A percentile compares a stretch with the other conserved stretches of the same genome.
Conservation (phyloP, 1,140 invertebrate genomes). For the Drosophila lacertosa region DNA sequence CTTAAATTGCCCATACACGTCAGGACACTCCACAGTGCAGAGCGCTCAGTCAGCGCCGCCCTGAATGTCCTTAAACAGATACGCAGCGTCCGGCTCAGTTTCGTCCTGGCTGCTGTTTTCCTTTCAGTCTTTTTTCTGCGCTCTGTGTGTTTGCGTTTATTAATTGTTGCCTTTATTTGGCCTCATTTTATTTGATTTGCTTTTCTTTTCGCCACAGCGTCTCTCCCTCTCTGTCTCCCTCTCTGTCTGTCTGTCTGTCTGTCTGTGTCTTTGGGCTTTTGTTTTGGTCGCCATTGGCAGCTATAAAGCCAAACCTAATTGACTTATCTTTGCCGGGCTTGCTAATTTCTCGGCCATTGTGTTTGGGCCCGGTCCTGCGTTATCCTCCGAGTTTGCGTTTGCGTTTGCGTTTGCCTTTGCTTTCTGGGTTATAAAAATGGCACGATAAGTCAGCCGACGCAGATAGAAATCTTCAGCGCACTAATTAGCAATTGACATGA, state of each 20-base stretch:
- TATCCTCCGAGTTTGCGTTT: too few relatives aligned
- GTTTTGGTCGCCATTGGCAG: slow-evolving; percentile 61
- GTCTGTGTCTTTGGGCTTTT: slow-evolving; percentile 34
- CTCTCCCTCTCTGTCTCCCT: slow-evolving; percentile 1
- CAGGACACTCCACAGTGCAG: slow-evolving; percentile 46
- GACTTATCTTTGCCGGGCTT: slow-evolving; percentile 82
- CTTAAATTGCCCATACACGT: slow-evolving; percentile 82
- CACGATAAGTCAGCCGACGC: slow-evolving; percentile 73
- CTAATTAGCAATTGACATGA: slow-evolving; percentile 84
- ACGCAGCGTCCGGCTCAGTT: slow-evolving; percentile 50
- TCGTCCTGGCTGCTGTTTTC: slow-evolving; percentile 47
- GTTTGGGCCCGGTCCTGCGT: slow-evolving; percentile 36
- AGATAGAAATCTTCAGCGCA: slow-evolving; percentile 79
- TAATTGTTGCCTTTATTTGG: slow-evolving; percentile 81
- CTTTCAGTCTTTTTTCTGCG: slow-evolving; percentile 10
- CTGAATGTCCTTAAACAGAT: slow-evolving; percentile 47
- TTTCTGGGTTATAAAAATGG: slow-evolving; percentile 73
- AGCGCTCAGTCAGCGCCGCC: slow-evolving; percentile 5
- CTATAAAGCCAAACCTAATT: slow-evolving; percentile 83
- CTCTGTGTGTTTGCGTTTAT: slow-evolving; percentile 73
- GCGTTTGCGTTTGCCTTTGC: slow-evolving; percentile 4
- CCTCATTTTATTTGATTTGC: slow-evolving; percentile 82
- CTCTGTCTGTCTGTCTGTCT: not conserved
- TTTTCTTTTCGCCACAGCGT: slow-evolving; percentile 54
- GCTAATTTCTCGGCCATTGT: slow-evolving; percentile 81